These are phyloP conservation scores for Tachyglossus aculeatus DNA, from an alignment of 2,797 vertebrate species.

Conservation along the genomic window DNA sequence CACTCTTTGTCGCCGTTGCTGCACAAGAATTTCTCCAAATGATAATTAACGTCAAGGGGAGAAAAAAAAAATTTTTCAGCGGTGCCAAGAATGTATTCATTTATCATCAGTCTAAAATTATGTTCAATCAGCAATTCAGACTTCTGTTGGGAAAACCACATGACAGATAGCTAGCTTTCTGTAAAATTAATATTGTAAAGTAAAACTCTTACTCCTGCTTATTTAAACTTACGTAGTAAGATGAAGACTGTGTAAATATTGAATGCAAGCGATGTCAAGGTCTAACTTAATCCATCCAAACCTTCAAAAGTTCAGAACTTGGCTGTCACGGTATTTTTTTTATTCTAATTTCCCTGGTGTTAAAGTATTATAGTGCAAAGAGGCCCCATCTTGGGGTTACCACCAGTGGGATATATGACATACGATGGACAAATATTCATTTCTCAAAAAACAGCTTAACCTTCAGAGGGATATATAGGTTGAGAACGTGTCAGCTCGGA, in stretches of 20 bases:
- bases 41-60: conserved; percentile 35
- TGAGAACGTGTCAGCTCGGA: neutral
- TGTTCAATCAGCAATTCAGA: conserved; percentile 25
- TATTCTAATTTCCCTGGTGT: neutral
- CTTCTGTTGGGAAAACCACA: conserved; percentile 13
- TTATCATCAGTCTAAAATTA: neutral
- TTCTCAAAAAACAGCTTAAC: neutral
- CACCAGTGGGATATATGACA: too few relatives aligned
- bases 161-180: conserved; percentile 9
- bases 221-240: neutral
- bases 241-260: conserved; percentile 31
- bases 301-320: neutral
- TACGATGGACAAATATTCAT: neutral
- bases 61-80: conserved; percentile 3
- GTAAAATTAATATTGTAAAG: conserved; percentile 1
- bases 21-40: neutral
- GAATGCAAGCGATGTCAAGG: neutral
- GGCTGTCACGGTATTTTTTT: neutral
- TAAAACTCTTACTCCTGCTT: neutral
- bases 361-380: neutral
- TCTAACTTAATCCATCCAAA: neutral
- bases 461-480: too few relatives aligned
- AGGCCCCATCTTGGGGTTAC: neutral
- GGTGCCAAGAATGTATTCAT: conserved; percentile 30
- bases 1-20: conserved; percentile 24